Percentiles rank a stretch among this genome's conserved stretches.
Conservation (phyloP, 2,113 vertebrate species). For the Microtus pennsylvanicus region DNA sequence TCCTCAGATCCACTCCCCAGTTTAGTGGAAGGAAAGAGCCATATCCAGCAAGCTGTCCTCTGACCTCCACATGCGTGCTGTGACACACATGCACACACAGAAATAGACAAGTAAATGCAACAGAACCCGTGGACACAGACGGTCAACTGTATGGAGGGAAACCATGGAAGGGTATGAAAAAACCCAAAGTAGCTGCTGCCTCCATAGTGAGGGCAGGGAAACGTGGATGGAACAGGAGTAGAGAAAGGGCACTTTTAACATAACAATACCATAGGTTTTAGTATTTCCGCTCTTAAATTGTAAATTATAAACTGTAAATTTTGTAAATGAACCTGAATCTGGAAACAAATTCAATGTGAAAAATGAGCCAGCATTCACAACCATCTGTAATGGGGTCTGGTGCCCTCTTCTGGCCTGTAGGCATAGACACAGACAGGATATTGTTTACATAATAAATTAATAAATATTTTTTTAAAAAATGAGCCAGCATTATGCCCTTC, state of each 20-base stretch:
- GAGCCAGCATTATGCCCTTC: background rate
- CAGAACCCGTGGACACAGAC: background rate
- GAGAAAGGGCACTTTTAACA: background rate
- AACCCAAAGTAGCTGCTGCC: background rate
- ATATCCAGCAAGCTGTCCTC: background rate
- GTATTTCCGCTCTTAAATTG: background rate
- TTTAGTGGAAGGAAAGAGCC: background rate
- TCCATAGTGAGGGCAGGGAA: too few relatives aligned
- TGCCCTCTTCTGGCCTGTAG: too few relatives aligned
- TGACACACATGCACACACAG: background rate
- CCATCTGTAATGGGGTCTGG: too few relatives aligned
- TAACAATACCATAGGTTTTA: background rate
- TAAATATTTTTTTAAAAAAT: background rate
- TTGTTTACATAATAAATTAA: too few relatives aligned
- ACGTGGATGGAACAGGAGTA: background rate
- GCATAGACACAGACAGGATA: too few relatives aligned
- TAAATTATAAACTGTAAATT: background rate
- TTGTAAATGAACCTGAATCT: background rate
- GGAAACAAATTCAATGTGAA: background rate
- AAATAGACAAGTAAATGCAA: background rate
- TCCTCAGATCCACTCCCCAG: too few relatives aligned
- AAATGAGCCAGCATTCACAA: background rate
- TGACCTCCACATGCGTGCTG: background rate
- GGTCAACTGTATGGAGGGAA: background rate
- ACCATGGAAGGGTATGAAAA: background rate